Percentiles rank a stretch among this genome's conserved stretches.
These are phyloP conservation scores for Spodoptera picta DNA, from an alignment of 2,888 invertebrate species.

Conservation along the genomic window DNA sequence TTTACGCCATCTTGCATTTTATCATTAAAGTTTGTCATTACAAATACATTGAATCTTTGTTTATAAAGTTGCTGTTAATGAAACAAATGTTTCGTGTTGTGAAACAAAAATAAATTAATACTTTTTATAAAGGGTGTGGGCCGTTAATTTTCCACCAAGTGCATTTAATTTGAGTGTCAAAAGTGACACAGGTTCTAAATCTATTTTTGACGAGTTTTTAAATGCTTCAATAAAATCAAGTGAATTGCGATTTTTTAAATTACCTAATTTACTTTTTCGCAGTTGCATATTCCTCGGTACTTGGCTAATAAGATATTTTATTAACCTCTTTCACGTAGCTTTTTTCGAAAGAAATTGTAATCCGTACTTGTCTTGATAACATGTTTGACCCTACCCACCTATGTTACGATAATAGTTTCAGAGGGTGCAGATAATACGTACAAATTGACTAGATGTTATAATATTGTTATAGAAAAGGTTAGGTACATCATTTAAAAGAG, in stretches of 20 bases:
- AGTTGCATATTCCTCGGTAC: neutral
- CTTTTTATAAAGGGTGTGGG: neutral
- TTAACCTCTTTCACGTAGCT: no score
- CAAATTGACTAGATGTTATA: no score
- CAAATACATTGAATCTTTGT: neutral
- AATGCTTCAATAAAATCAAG: conserved; percentile 14
- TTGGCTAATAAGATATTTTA: no score
- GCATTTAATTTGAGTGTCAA: neutral
- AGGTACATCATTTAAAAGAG: no score
- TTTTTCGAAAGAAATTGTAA: no score
- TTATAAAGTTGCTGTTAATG: no score
- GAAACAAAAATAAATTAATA: neutral
- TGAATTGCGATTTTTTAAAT: conserved; percentile 16
- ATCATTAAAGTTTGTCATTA: conserved; percentile 17
- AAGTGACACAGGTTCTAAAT: conserved; percentile 2
- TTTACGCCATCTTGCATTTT: conserved; percentile 9
- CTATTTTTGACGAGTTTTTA: conserved; percentile 8
- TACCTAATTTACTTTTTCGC: conserved; percentile 18
- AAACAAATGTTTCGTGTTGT: no score
- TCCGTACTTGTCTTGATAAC: no score
- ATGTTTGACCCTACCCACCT: no score
- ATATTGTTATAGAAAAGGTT: no score
- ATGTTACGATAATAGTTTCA: no score
- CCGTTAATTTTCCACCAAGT: conserved; percentile 4
- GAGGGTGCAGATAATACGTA: no score